These are phyloP conservation scores for Macrotrachela quadricornifera DNA, from an alignment of 1,140 invertebrate genomes.

Conservation along the genomic window DNA sequence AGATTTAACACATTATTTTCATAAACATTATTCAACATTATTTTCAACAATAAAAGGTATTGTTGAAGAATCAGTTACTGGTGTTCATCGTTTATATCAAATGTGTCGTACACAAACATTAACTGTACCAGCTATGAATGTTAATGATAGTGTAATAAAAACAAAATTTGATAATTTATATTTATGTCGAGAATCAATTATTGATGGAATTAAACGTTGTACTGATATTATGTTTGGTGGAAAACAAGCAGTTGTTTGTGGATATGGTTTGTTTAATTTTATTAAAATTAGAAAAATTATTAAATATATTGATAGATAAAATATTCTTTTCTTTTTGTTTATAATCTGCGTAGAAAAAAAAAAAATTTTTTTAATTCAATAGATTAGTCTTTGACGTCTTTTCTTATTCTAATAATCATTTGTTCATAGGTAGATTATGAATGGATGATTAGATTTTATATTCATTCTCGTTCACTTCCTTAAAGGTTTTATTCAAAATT, in stretches of 20 bases:
- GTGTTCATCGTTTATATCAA: conserved; percentile 85
- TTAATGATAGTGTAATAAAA: conserved; percentile 88
- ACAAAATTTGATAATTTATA: conserved; percentile 96
- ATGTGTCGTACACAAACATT: conserved; percentile 64
- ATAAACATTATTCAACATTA: conserved; percentile 80
- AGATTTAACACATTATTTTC: conserved; percentile 83
- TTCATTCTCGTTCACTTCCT: too few relatives aligned
- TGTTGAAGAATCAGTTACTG: conserved; percentile 90
- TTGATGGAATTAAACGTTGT: conserved; percentile 74
- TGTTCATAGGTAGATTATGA: too few relatives aligned
- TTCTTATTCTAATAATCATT: too few relatives aligned
- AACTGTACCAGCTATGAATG: conserved; percentile 93
- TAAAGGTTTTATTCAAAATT: too few relatives aligned
- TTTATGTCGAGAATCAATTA: conserved; percentile 64
- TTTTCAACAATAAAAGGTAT: conserved; percentile 91
- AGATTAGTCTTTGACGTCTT: too few relatives aligned
- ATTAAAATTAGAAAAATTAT: too few relatives aligned
- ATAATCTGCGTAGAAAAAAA: too few relatives aligned
- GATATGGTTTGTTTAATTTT: conserved; percentile 41
- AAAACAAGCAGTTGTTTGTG: conserved; percentile 83
- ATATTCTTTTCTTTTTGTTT: too few relatives aligned
- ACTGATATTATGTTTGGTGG: conserved; percentile 96
- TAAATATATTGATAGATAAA: too few relatives aligned
- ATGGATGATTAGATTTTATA: too few relatives aligned
- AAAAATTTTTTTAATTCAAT: too few relatives aligned